phyloP scores from a whole-genome alignment of 1,140 invertebrate species.

The Brevipalpus yothersi region DNA sequence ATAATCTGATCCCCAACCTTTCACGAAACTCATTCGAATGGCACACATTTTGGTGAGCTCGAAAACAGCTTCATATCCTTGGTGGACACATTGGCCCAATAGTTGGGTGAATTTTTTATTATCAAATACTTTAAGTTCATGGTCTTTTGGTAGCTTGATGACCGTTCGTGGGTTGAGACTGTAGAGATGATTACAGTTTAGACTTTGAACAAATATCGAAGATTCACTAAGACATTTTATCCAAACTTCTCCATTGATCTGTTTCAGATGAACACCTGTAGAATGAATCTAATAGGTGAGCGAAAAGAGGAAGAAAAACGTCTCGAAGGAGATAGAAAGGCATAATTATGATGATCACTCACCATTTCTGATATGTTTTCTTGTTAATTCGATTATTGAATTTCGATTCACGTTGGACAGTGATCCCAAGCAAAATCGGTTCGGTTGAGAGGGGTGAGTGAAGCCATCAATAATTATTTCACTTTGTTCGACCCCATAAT shows the following conservation, averaged over 20 bases:
- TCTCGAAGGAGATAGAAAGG: too few relatives aligned
- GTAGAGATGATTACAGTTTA: conserved; percentile 85
- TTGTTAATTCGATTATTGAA: conserved; percentile 31
- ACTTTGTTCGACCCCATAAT: conserved; percentile 10
- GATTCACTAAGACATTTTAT: conserved; percentile 83
- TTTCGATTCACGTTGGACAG: conserved; percentile 34
- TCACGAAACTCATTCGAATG: conserved; percentile 78
- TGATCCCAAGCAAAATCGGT: conserved; percentile 29
- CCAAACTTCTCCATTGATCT: conserved; percentile 17
- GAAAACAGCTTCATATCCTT: conserved; percentile 24
- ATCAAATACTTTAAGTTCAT: conserved; percentile 89
- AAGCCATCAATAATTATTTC: conserved; percentile 25
- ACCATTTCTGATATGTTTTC: conserved; percentile 24
- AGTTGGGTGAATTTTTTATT: conserved; percentile 35
- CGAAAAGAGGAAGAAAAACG: too few relatives aligned
- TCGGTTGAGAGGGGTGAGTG: conserved; percentile 24
- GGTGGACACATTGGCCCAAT: conserved; percentile 18
- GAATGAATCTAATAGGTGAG: neutral
- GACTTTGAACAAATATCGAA: conserved; percentile 84
- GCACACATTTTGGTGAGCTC: conserved; percentile 26
- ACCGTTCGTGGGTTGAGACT: conserved; percentile 81
- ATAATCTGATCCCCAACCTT: conserved; percentile 93
- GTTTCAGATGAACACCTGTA: conserved; percentile 15
- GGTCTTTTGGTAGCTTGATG: conserved; percentile 76
- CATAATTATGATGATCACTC: too few relatives aligned